Conservation (phyloP, 2,888 invertebrate genomes). For the Melanargia galathea region DNA sequence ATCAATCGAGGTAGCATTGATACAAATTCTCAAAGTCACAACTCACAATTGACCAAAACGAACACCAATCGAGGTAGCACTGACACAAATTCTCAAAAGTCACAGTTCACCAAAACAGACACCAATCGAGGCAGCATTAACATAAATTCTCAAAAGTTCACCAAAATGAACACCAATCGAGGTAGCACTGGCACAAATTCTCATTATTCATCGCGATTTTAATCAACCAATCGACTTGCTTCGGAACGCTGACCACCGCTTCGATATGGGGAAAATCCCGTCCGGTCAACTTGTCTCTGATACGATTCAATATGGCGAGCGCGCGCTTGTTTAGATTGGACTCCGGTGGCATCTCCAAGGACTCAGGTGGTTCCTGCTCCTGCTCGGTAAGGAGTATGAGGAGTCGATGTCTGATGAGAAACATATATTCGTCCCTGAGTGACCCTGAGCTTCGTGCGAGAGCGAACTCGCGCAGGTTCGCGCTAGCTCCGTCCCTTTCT, state of each 20-base stretch:
- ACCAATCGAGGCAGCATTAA: too few relatives aligned
- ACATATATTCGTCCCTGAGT: too few relatives aligned
- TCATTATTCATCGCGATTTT: conserved; percentile 98
- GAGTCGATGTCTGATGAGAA: conserved; percentile 74
- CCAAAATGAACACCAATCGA: conserved; percentile 97
- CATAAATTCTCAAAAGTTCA: conserved; percentile 52
- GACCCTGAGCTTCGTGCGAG: too few relatives aligned
- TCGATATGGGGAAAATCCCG: conserved; percentile 91
- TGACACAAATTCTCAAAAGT: too few relatives aligned
- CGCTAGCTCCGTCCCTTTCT: too few relatives aligned
- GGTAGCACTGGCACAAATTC: conserved; percentile 99
- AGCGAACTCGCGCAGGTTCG: too few relatives aligned
- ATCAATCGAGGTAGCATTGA: too few relatives aligned
- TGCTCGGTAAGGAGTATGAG: conserved; percentile 66
- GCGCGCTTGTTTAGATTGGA: conserved; percentile 95
- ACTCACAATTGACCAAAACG: conserved; percentile 87
- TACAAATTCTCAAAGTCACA: background rate
- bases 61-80: too few relatives aligned
- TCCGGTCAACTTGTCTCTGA: conserved; percentile 96
- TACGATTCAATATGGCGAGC: conserved; percentile 93
- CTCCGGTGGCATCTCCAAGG: conserved; percentile 84
- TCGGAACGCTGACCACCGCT: conserved; percentile 89
- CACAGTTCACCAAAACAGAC: background rate
- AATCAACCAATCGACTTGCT: conserved; percentile 96
- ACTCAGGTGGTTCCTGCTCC: conserved; percentile 70